These are phyloP conservation scores for Oscheius myriophilus DNA, from an alignment of 2,888 invertebrate species.

Conservation along the genomic window DNA sequence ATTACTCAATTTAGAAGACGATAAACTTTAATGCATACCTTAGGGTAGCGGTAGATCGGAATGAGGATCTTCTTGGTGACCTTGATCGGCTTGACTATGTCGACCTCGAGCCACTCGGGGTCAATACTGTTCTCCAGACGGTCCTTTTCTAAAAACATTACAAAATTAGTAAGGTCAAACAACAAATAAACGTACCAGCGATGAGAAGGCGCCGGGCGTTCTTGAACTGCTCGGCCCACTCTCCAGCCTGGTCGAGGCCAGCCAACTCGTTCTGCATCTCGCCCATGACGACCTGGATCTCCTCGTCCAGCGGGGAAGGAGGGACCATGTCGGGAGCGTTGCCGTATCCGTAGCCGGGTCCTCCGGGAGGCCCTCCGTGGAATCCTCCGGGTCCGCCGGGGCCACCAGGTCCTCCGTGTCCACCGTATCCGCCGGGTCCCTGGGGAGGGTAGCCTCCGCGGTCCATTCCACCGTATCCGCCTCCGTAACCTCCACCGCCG, in stretches of 20 bases:
- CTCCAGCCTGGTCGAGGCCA: slow-evolving; percentile 60
- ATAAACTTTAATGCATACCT: slow-evolving; percentile 41
- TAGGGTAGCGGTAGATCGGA: slow-evolving; percentile 68
- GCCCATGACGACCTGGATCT: slow-evolving; percentile 64
- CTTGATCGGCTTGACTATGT: slow-evolving; percentile 68
- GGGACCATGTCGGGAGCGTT: slow-evolving; percentile 2
- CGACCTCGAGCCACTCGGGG: slow-evolving; percentile 70
- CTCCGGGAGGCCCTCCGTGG: slow-evolving; percentile 10
- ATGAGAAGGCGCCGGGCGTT: slow-evolving; percentile 66
- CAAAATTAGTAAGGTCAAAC: background rate
- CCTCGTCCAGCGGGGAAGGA: slow-evolving; percentile 63
- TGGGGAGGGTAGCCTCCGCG: slow-evolving; percentile 20
- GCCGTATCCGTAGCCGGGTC: slow-evolving; percentile 6
- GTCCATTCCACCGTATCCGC: slow-evolving; percentile 14
- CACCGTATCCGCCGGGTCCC: slow-evolving; percentile 26
- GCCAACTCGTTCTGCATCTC: slow-evolving; percentile 65
- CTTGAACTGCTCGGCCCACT: slow-evolving; percentile 66
- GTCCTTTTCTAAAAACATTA: slow-evolving; percentile 60
- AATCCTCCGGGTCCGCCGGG: slow-evolving; percentile 26
- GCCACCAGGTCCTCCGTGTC: slow-evolving; percentile 31
- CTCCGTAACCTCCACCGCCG: slow-evolving; percentile 14
- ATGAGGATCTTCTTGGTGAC: slow-evolving; percentile 68
- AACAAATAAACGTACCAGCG: slow-evolving; percentile 38
- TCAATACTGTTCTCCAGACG: slow-evolving; percentile 66
- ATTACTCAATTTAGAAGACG: background rate